Conservation (phyloP, 2,797 vertebrate genomes). For the Leptoclinus maculatus region DNA sequence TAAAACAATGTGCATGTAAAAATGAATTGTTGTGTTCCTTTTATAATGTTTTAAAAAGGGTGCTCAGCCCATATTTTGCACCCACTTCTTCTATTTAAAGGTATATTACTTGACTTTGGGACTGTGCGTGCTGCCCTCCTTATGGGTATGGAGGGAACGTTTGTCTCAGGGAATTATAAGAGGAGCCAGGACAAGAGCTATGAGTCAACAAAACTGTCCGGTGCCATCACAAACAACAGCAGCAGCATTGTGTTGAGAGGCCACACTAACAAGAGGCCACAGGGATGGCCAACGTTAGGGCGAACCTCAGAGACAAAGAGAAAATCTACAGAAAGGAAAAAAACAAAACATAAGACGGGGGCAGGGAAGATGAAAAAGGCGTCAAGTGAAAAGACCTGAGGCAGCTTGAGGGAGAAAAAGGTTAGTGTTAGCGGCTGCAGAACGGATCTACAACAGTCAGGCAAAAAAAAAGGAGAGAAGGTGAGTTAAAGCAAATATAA, state of each 20-base stretch:
- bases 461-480: conserved; percentile 15
- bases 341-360: not conserved
- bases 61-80: not conserved
- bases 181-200: not conserved
- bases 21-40: not conserved
- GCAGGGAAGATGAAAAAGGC: not conserved
- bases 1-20: not conserved
- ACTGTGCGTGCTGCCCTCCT: not conserved
- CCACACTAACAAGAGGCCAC: not conserved
- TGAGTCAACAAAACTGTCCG: conserved; percentile 20
- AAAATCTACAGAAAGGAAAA: not conserved
- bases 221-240: conserved; percentile 16
- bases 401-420: conserved; percentile 20
- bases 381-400: conserved; percentile 5
- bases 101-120: not conserved
- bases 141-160: not conserved
- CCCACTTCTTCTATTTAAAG: not conserved
- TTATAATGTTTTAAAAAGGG: not conserved
- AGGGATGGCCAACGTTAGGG: not conserved
- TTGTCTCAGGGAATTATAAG: not conserved
- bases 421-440: conserved; percentile 25
- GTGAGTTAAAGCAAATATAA: conserved; percentile 44
- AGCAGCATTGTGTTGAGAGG: not conserved
- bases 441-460: conserved; percentile 7
- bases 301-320: conserved; percentile 9